These are phyloP conservation scores for Lingula anatina DNA, from an alignment of 2,888 invertebrate species.

Conservation along the genomic window DNA sequence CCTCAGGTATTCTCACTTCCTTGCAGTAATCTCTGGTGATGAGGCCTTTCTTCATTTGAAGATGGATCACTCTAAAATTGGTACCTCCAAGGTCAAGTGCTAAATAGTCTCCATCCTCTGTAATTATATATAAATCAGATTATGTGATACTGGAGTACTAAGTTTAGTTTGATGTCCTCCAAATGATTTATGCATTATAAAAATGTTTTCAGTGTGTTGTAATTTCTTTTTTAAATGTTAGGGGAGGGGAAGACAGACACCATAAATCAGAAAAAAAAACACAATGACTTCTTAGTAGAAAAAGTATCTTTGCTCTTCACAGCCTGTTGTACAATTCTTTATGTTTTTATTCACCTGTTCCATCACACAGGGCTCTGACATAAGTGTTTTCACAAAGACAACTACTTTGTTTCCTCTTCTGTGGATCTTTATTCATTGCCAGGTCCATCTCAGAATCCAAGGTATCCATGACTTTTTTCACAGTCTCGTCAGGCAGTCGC, in stretches of 20 bases:
- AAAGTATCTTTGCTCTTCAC: too few relatives aligned
- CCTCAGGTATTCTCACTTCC: constrained; percentile 35
- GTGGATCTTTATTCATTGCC: constrained; percentile 30
- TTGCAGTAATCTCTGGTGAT: constrained; percentile 13
- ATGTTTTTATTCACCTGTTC: constrained; percentile 30
- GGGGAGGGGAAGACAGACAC: too few relatives aligned
- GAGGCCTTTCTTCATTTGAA: constrained; percentile 56
- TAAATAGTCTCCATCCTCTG: constrained; percentile 69
- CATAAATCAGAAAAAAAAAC: too few relatives aligned
- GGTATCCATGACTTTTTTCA: constrained; percentile 19
- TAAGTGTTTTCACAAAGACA: constrained; percentile 47
- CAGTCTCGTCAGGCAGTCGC: constrained; percentile 17
- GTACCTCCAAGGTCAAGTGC: constrained; percentile 79
- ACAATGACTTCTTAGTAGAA: too few relatives aligned
- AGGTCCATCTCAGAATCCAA: constrained; percentile 31
- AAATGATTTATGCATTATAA: neutral
- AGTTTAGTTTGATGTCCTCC: neutral
- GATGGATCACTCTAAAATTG: constrained; percentile 69
- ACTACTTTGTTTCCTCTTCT: constrained; percentile 28
- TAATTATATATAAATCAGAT: constrained; percentile 10
- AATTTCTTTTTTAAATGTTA: too few relatives aligned
- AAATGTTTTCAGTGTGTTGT: neutral
- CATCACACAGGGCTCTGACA: constrained; percentile 37
- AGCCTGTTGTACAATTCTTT: too few relatives aligned
- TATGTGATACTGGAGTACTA: neutral